Evolutionary conservation across 2,113 vertebrate species (phyloP).

Genomic region (Gallinago media): DNA sequence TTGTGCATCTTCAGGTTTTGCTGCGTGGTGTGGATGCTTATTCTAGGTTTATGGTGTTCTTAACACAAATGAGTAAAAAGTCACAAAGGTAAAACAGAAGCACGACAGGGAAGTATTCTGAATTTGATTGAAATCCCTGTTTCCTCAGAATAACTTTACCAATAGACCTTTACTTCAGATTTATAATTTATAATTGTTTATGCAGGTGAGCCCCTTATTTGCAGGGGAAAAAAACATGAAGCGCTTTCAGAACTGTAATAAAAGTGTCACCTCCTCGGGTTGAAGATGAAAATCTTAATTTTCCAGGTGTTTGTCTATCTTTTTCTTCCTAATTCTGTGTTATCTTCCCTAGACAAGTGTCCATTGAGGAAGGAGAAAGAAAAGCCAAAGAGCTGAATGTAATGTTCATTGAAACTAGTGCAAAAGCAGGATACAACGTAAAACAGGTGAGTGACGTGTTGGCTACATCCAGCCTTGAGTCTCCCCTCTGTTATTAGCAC

Average conservation of each 20-base stretch:
- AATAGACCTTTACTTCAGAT: background rate
- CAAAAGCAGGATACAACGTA: conserved; percentile 99
- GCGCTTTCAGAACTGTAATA: background rate
- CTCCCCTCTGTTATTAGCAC: rapidly evolving
- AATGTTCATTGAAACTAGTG: conserved; percentile 99
- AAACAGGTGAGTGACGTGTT: conserved; percentile 91
- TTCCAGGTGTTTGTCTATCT: background rate
- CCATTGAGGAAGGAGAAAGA: conserved; percentile 98
- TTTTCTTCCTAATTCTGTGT: background rate
- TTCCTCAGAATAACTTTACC: background rate
- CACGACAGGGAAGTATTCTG: background rate
- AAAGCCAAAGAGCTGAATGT: conserved; percentile 99
- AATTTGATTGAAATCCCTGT: background rate
- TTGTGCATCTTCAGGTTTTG: background rate
- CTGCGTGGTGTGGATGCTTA: background rate
- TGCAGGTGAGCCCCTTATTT: rapidly evolving
- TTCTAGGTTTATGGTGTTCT: background rate
- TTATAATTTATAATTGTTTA: background rate
- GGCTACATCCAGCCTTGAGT: no score
- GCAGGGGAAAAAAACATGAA: no score
- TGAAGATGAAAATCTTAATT: background rate
- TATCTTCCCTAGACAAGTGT: conserved; percentile 91
- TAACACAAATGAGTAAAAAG: background rate
- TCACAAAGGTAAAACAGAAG: background rate
- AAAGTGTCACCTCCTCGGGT: background rate